These are phyloP conservation scores for Sussaba pulchella DNA, from an alignment of 2,888 invertebrate genomes.

Conservation along the genomic window DNA sequence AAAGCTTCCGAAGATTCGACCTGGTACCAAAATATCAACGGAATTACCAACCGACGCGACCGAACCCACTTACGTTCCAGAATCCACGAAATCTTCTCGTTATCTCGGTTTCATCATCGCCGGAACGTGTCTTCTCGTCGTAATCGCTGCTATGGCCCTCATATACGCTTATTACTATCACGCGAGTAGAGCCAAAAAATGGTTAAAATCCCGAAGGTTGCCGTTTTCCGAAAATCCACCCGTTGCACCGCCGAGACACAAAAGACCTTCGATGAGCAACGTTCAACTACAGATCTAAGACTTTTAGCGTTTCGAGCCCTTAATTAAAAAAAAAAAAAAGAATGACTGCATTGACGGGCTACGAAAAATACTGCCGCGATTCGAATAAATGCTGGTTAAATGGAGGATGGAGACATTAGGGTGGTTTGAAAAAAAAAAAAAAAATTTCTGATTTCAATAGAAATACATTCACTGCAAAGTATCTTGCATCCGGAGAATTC, in stretches of 20 bases:
- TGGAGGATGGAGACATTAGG: no score
- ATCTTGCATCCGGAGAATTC: no score
- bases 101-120: conserved; percentile 85
- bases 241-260: conserved; percentile 82
- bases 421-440: no score
- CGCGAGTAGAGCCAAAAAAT: conserved; percentile 88
- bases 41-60: conserved; percentile 81
- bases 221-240: conserved; percentile 75
- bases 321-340: conserved; percentile 23
- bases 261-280: conserved; percentile 73
- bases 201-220: conserved; percentile 85
- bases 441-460: no score
- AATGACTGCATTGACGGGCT: conserved; percentile 3
- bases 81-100: conserved; percentile 76
- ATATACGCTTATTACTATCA: conserved; percentile 92
- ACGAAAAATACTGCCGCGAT: conserved; percentile 39
- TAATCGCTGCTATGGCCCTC: conserved; percentile 88
- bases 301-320: conserved; percentile 25
- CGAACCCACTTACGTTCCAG: conserved; percentile 85
- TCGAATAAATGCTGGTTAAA: no score
- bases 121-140: conserved; percentile 88
- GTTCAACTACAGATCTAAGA: conserved; percentile 71
- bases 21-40: conserved; percentile 84
- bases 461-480: no score
- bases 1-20: conserved; percentile 84